phyloP scores from a whole-genome alignment of 2,797 vertebrate species.

The Oreonectes daqikongensis region DNA sequence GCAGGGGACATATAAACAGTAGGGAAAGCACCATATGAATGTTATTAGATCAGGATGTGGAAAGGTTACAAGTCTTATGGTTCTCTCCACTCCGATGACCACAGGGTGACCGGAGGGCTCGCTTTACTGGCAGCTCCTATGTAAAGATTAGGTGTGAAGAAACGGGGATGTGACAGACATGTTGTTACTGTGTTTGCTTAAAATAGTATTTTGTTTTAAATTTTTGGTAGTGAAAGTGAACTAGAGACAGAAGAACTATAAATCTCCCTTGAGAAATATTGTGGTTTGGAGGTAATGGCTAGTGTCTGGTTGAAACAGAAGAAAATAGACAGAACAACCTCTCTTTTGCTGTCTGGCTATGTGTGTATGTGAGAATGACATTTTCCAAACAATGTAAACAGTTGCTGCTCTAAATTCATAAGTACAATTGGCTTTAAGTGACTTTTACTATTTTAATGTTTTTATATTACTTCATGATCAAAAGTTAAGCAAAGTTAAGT shows the following conservation, averaged over 20 bases:
- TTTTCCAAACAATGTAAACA: neutral
- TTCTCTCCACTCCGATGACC: slow-evolving; percentile 44
- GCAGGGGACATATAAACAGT: slow-evolving; percentile 81
- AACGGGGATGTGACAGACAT: slow-evolving; percentile 9
- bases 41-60: slow-evolving; percentile 75
- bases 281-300: slow-evolving; percentile 37
- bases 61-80: slow-evolving; percentile 47
- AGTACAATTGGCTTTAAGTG: no score
- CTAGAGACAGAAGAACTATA: slow-evolving; percentile 2
- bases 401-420: neutral
- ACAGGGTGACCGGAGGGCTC: slow-evolving; percentile 43
- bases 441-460: no score
- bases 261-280: slow-evolving; percentile 36
- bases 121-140: slow-evolving; percentile 2
- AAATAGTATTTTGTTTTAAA: no score
- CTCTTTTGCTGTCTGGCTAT: slow-evolving; percentile 17
- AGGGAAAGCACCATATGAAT: slow-evolving; percentile 77
- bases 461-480: no score
- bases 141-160: slow-evolving; percentile 27
- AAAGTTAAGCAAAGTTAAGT: no score
- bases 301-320: slow-evolving; percentile 18
- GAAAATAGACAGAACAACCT: slow-evolving; percentile 40
- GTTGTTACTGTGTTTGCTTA: neutral
- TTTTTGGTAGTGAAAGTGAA: neutral
- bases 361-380: slow-evolving; percentile 12